These are phyloP conservation scores for Fratercula arctica DNA, from an alignment of 2,797 vertebrate genomes.

Conservation along the genomic window DNA sequence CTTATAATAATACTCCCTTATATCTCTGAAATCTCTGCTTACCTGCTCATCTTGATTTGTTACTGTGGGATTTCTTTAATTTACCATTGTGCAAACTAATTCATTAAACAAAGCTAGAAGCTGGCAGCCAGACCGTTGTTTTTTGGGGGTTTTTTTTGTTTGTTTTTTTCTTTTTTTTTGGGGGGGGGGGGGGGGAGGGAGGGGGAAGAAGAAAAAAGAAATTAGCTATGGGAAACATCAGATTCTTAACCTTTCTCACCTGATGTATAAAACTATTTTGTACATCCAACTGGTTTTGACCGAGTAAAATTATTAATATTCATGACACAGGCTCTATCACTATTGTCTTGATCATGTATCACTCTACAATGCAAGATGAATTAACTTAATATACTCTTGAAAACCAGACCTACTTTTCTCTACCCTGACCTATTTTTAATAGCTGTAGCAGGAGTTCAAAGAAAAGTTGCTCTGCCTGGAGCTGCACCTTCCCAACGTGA, in stretches of 20 bases:
- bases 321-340: neutral
- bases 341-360: neutral
- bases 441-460: conserved; percentile 50
- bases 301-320: neutral
- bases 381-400: conserved; percentile 35
- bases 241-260: neutral
- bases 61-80: neutral
- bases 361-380: neutral
- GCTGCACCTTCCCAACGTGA: conserved; percentile 40
- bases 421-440: conserved; percentile 52
- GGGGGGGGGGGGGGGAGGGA: neutral
- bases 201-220: neutral
- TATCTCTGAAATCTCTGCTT: neutral
- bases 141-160: neutral
- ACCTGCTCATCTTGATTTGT: neutral
- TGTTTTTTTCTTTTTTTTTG: neutral
- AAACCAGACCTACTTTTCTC: conserved; percentile 21
- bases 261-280: neutral
- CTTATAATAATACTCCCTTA: neutral
- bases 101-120: neutral
- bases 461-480: conserved; percentile 43
- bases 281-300: neutral
- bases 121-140: neutral
- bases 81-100: neutral
- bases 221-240: neutral